Evolutionary conservation across 2,888 invertebrate species (phyloP), one percentile per base, ranked within the genome.

Genomic region (Argyresthia albistria): DNA sequence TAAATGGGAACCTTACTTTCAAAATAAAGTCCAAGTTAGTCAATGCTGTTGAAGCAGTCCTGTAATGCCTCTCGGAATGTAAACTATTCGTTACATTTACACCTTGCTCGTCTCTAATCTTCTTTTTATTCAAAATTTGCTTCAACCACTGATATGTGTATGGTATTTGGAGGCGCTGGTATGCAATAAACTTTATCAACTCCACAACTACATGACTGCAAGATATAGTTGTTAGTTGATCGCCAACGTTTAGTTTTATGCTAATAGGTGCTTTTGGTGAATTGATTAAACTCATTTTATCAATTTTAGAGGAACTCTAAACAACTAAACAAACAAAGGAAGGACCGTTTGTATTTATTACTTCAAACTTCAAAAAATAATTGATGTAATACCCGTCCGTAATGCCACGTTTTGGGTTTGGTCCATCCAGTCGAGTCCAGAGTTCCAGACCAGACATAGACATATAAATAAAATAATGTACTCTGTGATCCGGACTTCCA

Each of bases 181-280:
- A 90, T 0, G 84, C 73, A 46, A 90, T 70, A 59, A 88, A 88
- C 67, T 90, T 90, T 46, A 90, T 72, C 56, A 91, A 64, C 72
- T 90, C 90, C 25, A 86, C 88, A 49, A 91, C 73, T 48, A 90
- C 70, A 57, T 88, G 82, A 4, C 90, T 89, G 69, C 90, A 90
- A 14, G 90, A 87, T 64, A 86, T 80, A 39, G 88, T 78, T 39
- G 90, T 90, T 60, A 90, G 65, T 62, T 88, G 78, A 60, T 89
- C 88, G 46, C 83, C 83, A 55, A 89, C 78, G 50, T 78, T 72
- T 58, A 89, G 66, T 58, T 80, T 65, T 53, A 88, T 58, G 50
- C 59, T 54, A 42, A 82, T 59, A 36, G 73, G 71, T 54, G 25
- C 3, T 25, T 25, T 25, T 25, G 25, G 6, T n/a, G 8, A 1